A percentile compares a stretch with the other conserved stretches of the same genome.
Evolutionary conservation across 1,140 invertebrate species (phyloP).

Genomic region (Calliphora vicina): DNA sequence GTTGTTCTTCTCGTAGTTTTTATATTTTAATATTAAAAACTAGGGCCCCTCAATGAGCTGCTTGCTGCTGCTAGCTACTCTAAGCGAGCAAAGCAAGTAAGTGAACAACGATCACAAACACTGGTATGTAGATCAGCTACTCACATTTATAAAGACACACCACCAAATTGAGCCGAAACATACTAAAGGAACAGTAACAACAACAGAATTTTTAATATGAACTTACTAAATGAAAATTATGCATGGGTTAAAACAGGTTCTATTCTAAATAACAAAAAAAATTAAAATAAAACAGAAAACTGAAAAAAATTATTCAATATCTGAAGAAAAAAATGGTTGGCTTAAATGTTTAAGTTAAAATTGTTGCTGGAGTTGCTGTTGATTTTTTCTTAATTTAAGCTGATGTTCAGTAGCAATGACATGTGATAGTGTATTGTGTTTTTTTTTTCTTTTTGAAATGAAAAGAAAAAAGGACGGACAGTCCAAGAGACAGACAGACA

Average conservation of each 20-base stretch:
- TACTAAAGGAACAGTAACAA: not conserved
- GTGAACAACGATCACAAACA: not conserved
- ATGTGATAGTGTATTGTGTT: constrained; percentile 18
- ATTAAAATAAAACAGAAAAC: too few species aligned
- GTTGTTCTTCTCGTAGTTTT: not conserved
- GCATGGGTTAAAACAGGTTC: not conserved
- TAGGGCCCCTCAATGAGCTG: not conserved
- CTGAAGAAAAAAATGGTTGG: not conserved
- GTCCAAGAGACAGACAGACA: not conserved
- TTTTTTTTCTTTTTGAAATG: not conserved
- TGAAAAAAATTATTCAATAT: not conserved
- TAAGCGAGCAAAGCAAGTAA: too few species aligned
- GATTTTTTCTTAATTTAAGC: not conserved
- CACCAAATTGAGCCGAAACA: not conserved
- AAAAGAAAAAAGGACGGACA: not conserved
- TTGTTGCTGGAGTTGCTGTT: not conserved
- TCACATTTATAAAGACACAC: not conserved
- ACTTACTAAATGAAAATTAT: not conserved
- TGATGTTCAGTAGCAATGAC: constrained; percentile 31
- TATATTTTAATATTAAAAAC: not conserved
- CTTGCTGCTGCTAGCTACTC: not conserved
- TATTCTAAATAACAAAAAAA: not conserved
- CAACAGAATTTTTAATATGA: not conserved
- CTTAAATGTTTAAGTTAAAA: not conserved
- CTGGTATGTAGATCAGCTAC: too few species aligned